phyloP scores from a whole-genome alignment of 2,888 invertebrate genomes.

The Rhagophthalmus giganteus region DNA sequence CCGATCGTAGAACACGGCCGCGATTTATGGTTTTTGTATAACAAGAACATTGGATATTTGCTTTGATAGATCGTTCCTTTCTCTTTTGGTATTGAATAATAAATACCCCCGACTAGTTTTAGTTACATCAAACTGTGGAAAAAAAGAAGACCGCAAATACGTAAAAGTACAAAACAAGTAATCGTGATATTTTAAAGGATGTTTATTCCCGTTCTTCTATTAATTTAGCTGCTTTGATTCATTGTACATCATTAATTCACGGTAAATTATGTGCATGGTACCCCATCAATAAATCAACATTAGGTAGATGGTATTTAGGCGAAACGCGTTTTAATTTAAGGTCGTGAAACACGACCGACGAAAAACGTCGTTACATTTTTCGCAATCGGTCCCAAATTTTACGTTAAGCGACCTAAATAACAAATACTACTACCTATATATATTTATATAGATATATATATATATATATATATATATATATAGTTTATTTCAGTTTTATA shows the following conservation, averaged over 20 bases:
- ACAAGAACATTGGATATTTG: conserved; percentile 27
- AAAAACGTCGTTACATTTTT: conserved; percentile 2
- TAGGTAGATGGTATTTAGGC: conserved; percentile 6
- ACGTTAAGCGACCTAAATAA: not conserved
- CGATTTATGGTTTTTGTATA: conserved; percentile 44
- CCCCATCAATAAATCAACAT: conserved; percentile 8
- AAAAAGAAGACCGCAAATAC: not conserved
- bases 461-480: no score
- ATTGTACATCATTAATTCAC: not conserved
- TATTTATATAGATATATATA: no score
- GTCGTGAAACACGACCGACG: conserved; percentile 12
- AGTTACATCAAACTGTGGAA: conserved; percentile 1
- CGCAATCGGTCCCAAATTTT: conserved; percentile 6
- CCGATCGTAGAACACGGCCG: conserved; percentile 44
- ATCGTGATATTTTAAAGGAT: not conserved
- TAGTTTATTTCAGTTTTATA: not conserved
- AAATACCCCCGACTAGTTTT: conserved; percentile 2
- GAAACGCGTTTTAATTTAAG: conserved; percentile 4
- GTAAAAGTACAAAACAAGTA: not conserved
- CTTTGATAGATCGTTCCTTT: conserved; percentile 31
- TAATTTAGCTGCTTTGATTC: not conserved
- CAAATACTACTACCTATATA: not conserved
- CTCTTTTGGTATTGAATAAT: conserved; percentile 11
- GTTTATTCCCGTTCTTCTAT: not conserved
- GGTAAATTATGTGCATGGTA: not conserved